These are phyloP conservation scores for Ochotona curzoniae DNA, from an alignment of 2,113 vertebrate genomes.

Conservation along the genomic window DNA sequence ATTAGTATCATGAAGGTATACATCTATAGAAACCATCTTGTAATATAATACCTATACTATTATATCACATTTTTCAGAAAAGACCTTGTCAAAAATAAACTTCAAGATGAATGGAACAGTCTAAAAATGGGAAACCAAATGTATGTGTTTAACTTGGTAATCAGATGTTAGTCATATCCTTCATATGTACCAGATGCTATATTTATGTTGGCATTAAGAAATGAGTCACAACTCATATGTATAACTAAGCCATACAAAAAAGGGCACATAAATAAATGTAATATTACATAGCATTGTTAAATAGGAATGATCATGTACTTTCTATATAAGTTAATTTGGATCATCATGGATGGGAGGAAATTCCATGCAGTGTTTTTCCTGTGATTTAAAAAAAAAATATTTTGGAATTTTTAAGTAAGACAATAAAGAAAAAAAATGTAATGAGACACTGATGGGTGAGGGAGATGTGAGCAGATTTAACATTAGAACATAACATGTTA, in stretches of 20 bases:
- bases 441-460: not conserved
- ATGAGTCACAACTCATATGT: not conserved
- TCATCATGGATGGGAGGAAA: not conserved
- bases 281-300: not conserved
- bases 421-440: not conserved
- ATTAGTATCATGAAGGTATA: not conserved
- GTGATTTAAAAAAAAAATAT: not conserved
- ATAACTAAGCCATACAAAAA: not conserved
- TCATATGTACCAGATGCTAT: not conserved
- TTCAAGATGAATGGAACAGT: not conserved
- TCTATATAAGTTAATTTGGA: not conserved
- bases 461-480: not conserved
- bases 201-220: slow-evolving; percentile 18
- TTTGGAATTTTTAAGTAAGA: not conserved
- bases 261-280: not conserved
- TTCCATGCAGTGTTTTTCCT: not conserved
- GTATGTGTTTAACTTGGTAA: not conserved
- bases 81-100: not conserved
- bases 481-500: not conserved
- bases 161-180: not conserved
- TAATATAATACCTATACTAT: not conserved
- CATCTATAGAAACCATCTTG: not conserved
- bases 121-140: not conserved
- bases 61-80: not conserved
- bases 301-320: not conserved